Percentiles rank a stretch among this genome's conserved stretches.
Evolutionary conservation across 2,888 invertebrate genomes (phyloP).

Genomic region (Steinernema scapterisci): DNA sequence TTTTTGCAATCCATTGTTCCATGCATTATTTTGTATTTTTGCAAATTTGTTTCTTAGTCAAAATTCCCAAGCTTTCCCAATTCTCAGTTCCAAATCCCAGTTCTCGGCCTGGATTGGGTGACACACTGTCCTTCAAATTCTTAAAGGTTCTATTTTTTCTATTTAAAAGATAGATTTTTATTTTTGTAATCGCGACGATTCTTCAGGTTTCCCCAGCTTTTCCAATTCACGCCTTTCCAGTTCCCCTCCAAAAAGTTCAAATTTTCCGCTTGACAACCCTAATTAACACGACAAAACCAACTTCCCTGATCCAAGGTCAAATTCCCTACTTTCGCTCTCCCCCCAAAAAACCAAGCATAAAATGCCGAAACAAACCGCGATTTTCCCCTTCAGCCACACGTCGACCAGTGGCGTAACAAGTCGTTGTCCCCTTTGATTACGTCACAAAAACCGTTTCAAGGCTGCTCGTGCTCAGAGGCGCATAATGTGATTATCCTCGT

Average conservation of each 20-base stretch:
- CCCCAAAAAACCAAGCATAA: not conserved
- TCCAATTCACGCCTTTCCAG: not conserved
- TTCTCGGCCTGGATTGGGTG: not conserved
- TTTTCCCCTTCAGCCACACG: too few species aligned
- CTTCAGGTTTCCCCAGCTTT: too few species aligned
- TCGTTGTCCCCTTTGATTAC: not conserved
- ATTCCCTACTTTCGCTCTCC: not conserved
- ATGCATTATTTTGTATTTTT: too few species aligned
- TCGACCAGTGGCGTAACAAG: too few species aligned
- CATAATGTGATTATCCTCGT: conserved; percentile 20
- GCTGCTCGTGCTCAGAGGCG: not conserved
- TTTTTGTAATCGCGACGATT: too few species aligned
- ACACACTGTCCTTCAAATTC: too few species aligned
- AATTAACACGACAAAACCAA: not conserved
- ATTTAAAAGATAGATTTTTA: too few species aligned
- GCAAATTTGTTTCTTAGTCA: too few species aligned
- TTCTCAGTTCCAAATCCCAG: not conserved
- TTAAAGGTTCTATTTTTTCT: too few species aligned
- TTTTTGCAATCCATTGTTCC: too few species aligned
- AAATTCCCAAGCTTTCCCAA: too few species aligned
- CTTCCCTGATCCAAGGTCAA: not conserved
- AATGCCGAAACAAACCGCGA: not conserved
- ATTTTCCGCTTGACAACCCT: not conserved
- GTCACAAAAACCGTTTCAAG: not conserved
- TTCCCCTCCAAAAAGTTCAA: not conserved